Evolutionary conservation across 2,113 vertebrate genomes (phyloP).

Genomic region (Myrmecobius fasciatus): DNA sequence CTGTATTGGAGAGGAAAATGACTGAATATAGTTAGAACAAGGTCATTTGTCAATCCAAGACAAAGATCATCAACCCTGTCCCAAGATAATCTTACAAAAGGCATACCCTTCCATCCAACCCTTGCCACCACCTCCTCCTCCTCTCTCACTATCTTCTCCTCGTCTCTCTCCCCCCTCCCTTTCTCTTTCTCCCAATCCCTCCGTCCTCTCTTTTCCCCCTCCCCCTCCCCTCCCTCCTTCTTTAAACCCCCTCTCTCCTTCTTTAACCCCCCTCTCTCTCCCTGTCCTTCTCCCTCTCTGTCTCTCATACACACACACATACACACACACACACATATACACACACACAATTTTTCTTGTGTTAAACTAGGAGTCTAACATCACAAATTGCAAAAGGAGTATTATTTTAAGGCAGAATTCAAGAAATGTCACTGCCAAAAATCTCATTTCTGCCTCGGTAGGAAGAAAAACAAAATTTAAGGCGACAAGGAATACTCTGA

Average conservation of each 20-base stretch:
- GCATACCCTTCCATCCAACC: constrained; percentile 5
- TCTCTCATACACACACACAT: too few relatives aligned
- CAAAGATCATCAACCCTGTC: background rate
- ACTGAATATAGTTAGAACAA: background rate
- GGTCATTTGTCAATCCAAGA: background rate
- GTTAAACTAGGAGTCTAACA: constrained; percentile 28
- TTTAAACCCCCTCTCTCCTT: too few relatives aligned
- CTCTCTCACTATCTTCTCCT: too few relatives aligned
- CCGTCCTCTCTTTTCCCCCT: too few relatives aligned
- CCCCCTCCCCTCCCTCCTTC: too few relatives aligned
- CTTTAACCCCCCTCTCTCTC: too few relatives aligned
- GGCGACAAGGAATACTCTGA: constrained; percentile 20
- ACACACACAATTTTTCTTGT: constrained; percentile 44
- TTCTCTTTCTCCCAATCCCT: too few relatives aligned
- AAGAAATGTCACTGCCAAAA: constrained; percentile 29
- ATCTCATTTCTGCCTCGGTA: constrained; percentile 46
- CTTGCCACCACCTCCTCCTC: constrained; percentile 27
- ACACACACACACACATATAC: too few relatives aligned
- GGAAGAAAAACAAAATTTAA: constrained; percentile 10
- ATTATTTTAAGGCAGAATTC: constrained; percentile 35
- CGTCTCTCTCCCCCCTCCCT: too few relatives aligned
- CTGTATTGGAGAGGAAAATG: background rate
- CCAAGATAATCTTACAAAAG: constrained; percentile 24
- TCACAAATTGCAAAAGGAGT: constrained; percentile 31
- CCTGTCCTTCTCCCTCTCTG: too few relatives aligned